These are phyloP conservation scores for Dynastes maya DNA, from an alignment of 2,888 invertebrate genomes.

Conservation along the genomic window DNA sequence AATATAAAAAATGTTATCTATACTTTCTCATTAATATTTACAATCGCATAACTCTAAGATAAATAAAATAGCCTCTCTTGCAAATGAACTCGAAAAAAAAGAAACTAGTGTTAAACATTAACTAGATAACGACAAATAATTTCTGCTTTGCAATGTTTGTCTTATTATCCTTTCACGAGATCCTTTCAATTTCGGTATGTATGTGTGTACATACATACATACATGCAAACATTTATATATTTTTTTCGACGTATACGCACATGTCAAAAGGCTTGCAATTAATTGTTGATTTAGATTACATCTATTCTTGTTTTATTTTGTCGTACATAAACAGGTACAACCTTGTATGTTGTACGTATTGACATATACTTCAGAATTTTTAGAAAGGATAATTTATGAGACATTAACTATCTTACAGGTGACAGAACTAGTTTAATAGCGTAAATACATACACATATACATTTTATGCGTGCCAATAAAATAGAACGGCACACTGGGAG, in stretches of 20 bases:
- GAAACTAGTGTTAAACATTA: too few relatives aligned
- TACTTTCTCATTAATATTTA: too few relatives aligned
- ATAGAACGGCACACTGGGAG: constrained; percentile 17
- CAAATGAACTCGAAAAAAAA: too few relatives aligned
- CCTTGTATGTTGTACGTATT: constrained; percentile 30
- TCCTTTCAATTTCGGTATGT: too few relatives aligned
- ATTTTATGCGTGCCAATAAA: constrained; percentile 31
- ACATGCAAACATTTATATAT: too few relatives aligned
- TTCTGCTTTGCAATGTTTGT: too few relatives aligned
- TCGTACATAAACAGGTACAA: constrained; percentile 24
- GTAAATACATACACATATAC: neutral
- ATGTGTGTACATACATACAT: too few relatives aligned
- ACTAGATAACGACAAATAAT: too few relatives aligned
- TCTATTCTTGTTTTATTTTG: constrained; percentile 37
- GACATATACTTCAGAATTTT: constrained; percentile 39
- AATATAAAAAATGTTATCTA: too few relatives aligned
- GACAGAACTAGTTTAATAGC: constrained; percentile 36
- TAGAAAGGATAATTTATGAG: constrained; percentile 46
- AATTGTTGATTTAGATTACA: constrained; percentile 26
- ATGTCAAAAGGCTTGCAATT: neutral
- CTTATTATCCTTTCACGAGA: too few relatives aligned
- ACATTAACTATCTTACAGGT: constrained; percentile 26
- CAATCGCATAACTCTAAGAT: too few relatives aligned
- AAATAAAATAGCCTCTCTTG: too few relatives aligned
- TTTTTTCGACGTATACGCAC: constrained; percentile 1